A percentile compares a stretch with the other conserved stretches of the same genome.
Evolutionary conservation across 2,113 vertebrate species (phyloP).

Genomic region (Noctilio leporinus): DNA sequence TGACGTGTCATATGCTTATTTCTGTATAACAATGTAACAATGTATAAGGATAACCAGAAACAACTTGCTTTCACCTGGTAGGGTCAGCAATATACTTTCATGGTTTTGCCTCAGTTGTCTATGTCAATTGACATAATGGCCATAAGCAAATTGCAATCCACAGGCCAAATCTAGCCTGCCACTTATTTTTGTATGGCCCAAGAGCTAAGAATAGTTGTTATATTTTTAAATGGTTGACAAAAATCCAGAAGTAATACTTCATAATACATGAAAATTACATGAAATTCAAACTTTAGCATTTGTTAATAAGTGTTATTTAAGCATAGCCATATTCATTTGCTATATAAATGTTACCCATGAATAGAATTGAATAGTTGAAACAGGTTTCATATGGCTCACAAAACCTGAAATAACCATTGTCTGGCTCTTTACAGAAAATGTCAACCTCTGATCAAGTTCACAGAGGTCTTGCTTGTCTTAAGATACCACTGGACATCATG

Average conservation of each 20-base stretch:
- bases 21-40: not conserved
- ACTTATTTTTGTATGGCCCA: not conserved
- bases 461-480: not conserved
- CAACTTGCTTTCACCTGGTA: not conserved
- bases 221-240: not conserved
- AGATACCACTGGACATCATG: not conserved
- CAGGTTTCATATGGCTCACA: not conserved
- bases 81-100: not conserved
- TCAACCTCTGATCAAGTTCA: not conserved
- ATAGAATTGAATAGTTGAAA: not conserved
- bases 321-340: not conserved
- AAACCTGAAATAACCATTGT: not conserved
- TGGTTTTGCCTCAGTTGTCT: not conserved
- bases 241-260: not conserved
- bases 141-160: not conserved
- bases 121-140: not conserved
- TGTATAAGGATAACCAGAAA: not conserved
- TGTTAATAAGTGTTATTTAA: not conserved
- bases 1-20: not conserved
- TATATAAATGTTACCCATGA: not conserved
- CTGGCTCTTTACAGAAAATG: not conserved
- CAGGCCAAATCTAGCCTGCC: not conserved
- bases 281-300: not conserved
- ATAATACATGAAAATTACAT: not conserved
- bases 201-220: not conserved